Base-by-base conservation (phyloP, 2,888 invertebrate species). In the Gastrophysa polygoni region DNA sequence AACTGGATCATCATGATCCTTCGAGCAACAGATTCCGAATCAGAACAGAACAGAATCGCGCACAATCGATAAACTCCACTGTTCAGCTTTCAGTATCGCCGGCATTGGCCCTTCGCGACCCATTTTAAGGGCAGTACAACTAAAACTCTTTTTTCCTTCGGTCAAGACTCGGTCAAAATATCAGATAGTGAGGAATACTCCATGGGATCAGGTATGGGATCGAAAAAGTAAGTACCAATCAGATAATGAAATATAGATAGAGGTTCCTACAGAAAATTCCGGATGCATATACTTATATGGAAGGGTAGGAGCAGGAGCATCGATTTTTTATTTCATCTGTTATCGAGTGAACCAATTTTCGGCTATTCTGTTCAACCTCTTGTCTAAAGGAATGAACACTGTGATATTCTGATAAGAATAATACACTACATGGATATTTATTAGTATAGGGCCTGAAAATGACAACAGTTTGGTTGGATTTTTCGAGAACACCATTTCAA, bases 31-130 rank as follows among this genome's bases (percentile, higher is more conserved):
- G 49, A 20, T 16, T 8, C 16, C 44, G 58, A 64, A 64, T 64
- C 51, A 48, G 64, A 61, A 55, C 64, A 49, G 34, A 44, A 51
- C 47, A 24, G 20, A 57, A 46, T 71, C 71, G 77, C 77, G 76
- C 77, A 77, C 66, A 78, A 79, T 79, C 78, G 75, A 79, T 79
- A 78, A 71, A 67, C 70, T 67, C 70, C 71, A 71, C 67, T 70
- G 34, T 67, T 69, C 66, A 61, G 67, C 52, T 38, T 63, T 64
- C 56, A 68, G 66, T 71, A n/a, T n/a, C 61, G 68, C 63, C 71
- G 71, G 69, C 71, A 70, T 71, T 71, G 70, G 68, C 69, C 69
- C 71, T 73, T 43, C 24, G 51, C 49, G 16, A 54, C 21, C 38
- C 47, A 28, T 43, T 49, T 34, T 32, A 43, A 29, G 32, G 16